A percentile compares a stretch with the other conserved stretches of the same genome.
Evolutionary conservation across 2,797 vertebrate species (phyloP).

Genomic region (Corythornis leucogaster): DNA sequence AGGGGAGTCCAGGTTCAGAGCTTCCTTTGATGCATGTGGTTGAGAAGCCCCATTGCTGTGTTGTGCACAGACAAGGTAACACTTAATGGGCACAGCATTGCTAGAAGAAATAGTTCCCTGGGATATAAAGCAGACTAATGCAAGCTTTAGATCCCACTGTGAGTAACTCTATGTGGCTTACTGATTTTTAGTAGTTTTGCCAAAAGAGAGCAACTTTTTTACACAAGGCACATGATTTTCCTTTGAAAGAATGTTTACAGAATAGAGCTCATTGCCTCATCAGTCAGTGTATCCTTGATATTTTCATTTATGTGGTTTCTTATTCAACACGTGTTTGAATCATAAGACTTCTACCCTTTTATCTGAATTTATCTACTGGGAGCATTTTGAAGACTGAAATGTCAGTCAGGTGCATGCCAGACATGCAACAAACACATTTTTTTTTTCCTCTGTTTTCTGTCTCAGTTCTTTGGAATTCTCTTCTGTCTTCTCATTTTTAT

Average conservation of each 20-base stretch:
- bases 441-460: not conserved
- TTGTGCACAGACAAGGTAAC: not conserved
- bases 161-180: conserved; percentile 25
- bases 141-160: not conserved
- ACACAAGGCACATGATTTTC: conserved; percentile 58
- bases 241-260: conserved; percentile 69
- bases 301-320: conserved; percentile 72
- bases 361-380: conserved; percentile 58
- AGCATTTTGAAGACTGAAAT: conserved; percentile 61
- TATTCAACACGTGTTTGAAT: conserved; percentile 60
- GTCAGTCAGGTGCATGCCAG: conserved; percentile 60
- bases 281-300: conserved; percentile 63
- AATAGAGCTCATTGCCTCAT: conserved; percentile 61
- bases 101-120: not conserved
- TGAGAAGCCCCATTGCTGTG: not conserved
- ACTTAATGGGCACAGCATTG: not conserved
- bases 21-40: rapidly evolving
- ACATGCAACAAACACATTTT: not conserved
- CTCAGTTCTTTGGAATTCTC: conserved; percentile 50
- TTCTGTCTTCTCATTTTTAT: conserved; percentile 16
- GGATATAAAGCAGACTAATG: not conserved
- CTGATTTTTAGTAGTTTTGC: conserved; percentile 32
- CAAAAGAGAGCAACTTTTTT: conserved; percentile 54
- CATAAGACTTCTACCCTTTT: conserved; percentile 62
- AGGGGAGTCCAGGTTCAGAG: not conserved